These are phyloP conservation scores for Dynastes maya DNA, from an alignment of 2,888 invertebrate species.

Conservation along the genomic window DNA sequence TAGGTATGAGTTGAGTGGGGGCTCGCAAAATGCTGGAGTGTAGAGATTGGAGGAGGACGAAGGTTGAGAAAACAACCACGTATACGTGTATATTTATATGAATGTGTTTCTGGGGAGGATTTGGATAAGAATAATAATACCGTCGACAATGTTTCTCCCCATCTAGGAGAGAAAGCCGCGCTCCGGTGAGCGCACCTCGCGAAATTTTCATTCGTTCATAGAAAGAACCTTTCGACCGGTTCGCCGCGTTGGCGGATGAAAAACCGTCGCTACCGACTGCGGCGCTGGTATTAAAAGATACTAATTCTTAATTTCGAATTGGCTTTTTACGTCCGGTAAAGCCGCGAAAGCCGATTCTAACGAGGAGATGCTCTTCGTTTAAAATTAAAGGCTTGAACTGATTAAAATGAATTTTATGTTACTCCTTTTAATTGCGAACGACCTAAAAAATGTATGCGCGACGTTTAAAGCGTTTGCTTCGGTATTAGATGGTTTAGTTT, in stretches of 20 bases:
- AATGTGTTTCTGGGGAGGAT: conserved; percentile 41
- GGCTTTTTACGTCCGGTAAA: conserved; percentile 15
- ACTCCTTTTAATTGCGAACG: not conserved
- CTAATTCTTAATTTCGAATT: conserved; percentile 41
- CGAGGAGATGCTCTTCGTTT: not conserved
- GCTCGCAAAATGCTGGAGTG: not conserved
- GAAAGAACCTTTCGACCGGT: not conserved
- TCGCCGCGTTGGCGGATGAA: not conserved
- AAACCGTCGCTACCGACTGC: conserved; percentile 4
- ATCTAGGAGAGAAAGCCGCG: not conserved
- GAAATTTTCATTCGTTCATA: not conserved
- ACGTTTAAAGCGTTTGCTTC: too few relatives aligned
- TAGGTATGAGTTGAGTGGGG: too few relatives aligned
- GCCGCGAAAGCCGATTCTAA: not conserved
- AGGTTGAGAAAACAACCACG: conserved; percentile 34
- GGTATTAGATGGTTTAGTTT: too few relatives aligned
- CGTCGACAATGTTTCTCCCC: not conserved
- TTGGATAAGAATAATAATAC: conserved; percentile 34
- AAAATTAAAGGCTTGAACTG: conserved; percentile 1
- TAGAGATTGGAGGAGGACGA: not conserved
- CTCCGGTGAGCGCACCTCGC: not conserved
- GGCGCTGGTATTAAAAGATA: conserved; percentile 33
- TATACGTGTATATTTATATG: conserved; percentile 15
- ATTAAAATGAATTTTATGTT: conserved; percentile 10
- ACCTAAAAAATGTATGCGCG: too few relatives aligned